These are phyloP conservation scores for Rattus rattus DNA, from an alignment of 2,113 vertebrate genomes.

Conservation along the genomic window DNA sequence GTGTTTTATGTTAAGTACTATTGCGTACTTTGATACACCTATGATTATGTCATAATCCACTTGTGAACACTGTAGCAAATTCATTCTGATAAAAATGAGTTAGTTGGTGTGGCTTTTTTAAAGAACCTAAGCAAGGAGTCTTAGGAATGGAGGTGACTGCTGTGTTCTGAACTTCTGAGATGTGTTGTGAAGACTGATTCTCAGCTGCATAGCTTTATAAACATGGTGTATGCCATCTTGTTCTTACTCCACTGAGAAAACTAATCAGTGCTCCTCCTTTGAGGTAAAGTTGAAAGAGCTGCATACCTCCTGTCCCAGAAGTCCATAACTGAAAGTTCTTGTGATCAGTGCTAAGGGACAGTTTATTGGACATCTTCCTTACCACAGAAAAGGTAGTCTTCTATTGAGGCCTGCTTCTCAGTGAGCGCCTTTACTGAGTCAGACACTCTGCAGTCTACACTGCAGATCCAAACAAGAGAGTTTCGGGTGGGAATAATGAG, in stretches of 20 bases:
- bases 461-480: neutral
- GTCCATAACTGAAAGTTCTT: neutral
- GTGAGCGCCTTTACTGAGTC: neutral
- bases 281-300: constrained; percentile 22
- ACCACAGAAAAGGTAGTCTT: neutral
- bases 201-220: constrained; percentile 23
- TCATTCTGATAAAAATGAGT: constrained; percentile 45
- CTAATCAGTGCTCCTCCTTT: neutral
- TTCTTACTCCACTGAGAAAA: neutral
- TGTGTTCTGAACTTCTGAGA: neutral
- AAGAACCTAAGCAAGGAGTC: neutral
- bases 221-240: neutral
- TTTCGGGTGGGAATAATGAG: neutral
- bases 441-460: neutral
- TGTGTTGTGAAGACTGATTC: neutral
- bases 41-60: constrained; percentile 16
- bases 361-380: neutral
- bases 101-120: neutral
- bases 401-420: constrained; percentile 1
- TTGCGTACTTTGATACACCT: constrained; percentile 37
- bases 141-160: neutral
- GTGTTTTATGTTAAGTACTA: constrained; percentile 25
- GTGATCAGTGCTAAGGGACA: neutral
- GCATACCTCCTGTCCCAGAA: neutral
- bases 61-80: constrained; percentile 34